Evolutionary conservation across 2,113 vertebrate genomes (phyloP).

Genomic region (Leucopternis melanops): DNA sequence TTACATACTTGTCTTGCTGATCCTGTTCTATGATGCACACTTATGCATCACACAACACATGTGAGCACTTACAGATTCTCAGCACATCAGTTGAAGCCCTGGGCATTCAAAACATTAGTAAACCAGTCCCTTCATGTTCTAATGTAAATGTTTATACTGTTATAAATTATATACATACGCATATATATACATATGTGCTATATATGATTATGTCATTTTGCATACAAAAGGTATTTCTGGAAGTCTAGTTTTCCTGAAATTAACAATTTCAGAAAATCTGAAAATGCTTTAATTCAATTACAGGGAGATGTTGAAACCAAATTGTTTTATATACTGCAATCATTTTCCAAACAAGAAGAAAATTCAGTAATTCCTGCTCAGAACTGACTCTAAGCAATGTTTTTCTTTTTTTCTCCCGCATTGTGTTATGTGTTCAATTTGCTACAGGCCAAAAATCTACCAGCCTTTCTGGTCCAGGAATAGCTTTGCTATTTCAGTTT

Average conservation of each 20-base stretch:
- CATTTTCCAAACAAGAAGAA: background rate
- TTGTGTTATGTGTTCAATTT: background rate
- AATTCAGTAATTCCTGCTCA: background rate
- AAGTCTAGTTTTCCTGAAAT: background rate
- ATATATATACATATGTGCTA: background rate
- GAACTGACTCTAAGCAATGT: background rate
- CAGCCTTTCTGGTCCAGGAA: background rate
- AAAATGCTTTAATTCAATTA: background rate
- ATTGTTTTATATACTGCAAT: background rate
- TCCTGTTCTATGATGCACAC: background rate
- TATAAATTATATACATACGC: background rate
- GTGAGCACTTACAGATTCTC: background rate
- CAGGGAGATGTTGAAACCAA: background rate
- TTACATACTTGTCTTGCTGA: background rate
- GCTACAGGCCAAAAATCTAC: background rate
- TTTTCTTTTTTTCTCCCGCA: background rate
- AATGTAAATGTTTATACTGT: background rate
- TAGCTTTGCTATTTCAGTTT: slow-evolving; percentile 29
- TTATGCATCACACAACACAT: background rate
- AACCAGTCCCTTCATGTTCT: background rate
- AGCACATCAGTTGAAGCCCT: background rate
- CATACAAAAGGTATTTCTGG: background rate
- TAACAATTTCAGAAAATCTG: background rate
- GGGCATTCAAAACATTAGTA: background rate
- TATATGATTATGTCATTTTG: background rate